phyloP scores from a whole-genome alignment of 2,113 vertebrate genomes.

The Ctenodactylus gundi region DNA sequence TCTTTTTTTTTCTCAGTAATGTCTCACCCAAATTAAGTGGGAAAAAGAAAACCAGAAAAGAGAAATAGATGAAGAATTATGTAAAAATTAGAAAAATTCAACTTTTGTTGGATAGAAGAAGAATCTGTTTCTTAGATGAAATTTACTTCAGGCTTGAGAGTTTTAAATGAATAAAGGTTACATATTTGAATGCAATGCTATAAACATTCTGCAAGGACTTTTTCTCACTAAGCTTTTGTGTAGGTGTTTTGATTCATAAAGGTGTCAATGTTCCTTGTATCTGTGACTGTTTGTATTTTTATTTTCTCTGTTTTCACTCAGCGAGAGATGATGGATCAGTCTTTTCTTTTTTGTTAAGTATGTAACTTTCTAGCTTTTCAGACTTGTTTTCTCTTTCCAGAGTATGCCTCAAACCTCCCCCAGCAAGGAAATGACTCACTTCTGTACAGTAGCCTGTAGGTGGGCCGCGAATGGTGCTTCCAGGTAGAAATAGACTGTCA shows the following conservation, averaged over 20 bases:
- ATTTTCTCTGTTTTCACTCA: conserved; percentile 57
- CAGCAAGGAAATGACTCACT: conserved; percentile 68
- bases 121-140: neutral
- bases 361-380: conserved; percentile 38
- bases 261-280: conserved; percentile 4
- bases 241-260: conserved; percentile 33
- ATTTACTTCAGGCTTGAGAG: neutral
- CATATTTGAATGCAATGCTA: neutral
- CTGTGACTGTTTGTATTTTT: conserved; percentile 51
- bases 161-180: neutral
- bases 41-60: neutral
- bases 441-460: conserved; percentile 55
- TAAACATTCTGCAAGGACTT: neutral
- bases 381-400: conserved; percentile 31
- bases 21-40: neutral
- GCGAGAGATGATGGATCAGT: conserved; percentile 1
- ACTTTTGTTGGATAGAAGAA: conserved; percentile 1
- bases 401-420: conserved; percentile 19
- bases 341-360: conserved; percentile 48
- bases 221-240: neutral
- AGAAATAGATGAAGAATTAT: neutral
- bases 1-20: neutral
- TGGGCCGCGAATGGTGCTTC: conserved; percentile 50
- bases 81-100: conserved; percentile 14
- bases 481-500: conserved; percentile 57